Percentiles rank a stretch among this genome's conserved stretches.
Conservation (phyloP, 2,113 vertebrate species). For the Monopterus albus region DNA sequence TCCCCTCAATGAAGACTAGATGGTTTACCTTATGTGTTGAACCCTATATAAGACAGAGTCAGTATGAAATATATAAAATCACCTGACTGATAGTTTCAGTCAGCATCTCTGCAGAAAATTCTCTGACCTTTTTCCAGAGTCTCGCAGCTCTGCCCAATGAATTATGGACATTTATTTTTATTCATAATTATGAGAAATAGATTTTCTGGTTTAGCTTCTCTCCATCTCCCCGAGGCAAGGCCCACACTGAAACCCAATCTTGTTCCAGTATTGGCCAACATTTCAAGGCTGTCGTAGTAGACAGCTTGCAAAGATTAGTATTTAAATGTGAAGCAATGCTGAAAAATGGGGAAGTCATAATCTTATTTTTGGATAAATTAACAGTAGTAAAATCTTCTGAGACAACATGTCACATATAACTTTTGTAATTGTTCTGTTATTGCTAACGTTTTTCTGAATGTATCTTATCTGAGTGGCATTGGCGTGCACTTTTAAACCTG, state of each 20-base stretch:
- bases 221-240: conserved; percentile 35
- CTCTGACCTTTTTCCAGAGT: conserved; percentile 37
- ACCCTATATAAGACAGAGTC: conserved; percentile 20
- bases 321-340: conserved; percentile 40
- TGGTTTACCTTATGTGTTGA: conserved; percentile 24
- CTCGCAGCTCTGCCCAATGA: conserved; percentile 45
- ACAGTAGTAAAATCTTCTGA: conserved; percentile 12
- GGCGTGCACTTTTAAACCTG: not conserved
- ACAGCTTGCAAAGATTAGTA: conserved; percentile 58
- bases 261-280: conserved; percentile 45
- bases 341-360: conserved; percentile 12
- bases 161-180: conserved; percentile 63
- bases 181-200: conserved; percentile 71
- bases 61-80: conserved; percentile 37
- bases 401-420: not conserved
- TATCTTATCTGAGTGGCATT: not conserved
- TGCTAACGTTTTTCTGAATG: not conserved
- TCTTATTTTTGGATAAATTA: conserved; percentile 35
- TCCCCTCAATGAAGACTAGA: conserved; percentile 11
- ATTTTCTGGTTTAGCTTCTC: conserved; percentile 62
- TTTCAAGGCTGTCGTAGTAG: conserved; percentile 38
- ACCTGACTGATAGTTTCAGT: conserved; percentile 53
- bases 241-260: conserved; percentile 44
- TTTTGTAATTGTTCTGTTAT: not conserved
- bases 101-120: conserved; percentile 26